A percentile compares a stretch with the other conserved stretches of the same genome.
Conservation (phyloP, 92 coral and sea anemone genomes). For the Desmophyllum pertusum region DNA sequence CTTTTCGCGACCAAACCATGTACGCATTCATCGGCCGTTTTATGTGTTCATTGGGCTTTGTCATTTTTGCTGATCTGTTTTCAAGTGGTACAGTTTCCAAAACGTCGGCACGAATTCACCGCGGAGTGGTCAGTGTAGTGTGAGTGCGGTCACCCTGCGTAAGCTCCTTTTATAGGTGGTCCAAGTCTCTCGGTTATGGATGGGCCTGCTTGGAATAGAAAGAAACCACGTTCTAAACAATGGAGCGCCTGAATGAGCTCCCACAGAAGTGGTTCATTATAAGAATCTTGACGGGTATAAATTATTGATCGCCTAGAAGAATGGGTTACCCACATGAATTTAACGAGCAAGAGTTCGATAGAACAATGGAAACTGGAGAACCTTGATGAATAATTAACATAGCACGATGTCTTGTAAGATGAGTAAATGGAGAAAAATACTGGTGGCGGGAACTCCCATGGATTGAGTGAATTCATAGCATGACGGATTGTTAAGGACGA, state of each 20-base stretch:
- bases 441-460: conserved; percentile 77
- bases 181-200: conserved; percentile 52
- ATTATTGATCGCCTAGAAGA: conserved; percentile 78
- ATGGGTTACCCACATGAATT: conserved; percentile 87
- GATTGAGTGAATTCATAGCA: conserved; percentile 70
- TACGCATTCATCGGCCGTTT: conserved; percentile 99
- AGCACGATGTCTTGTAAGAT: conserved; percentile 68
- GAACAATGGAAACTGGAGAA: conserved; percentile 81
- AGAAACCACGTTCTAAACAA: conserved; percentile 82
- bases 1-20: conserved; percentile 99
- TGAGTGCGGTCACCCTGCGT: conserved; percentile 25
- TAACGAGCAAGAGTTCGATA: conserved; percentile 87
- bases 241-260: conserved; percentile 78
- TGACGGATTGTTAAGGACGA: conserved; percentile 58
- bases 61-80: conserved; percentile 57
- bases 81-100: conserved; percentile 39
- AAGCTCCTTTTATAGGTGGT: conserved; percentile 40
- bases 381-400: conserved; percentile 78
- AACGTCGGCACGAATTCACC: conserved; percentile 19
- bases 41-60: conserved; percentile 92
- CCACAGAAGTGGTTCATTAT: conserved; percentile 76
- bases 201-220: conserved; percentile 55
- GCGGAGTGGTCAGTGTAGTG: conserved; percentile 2
- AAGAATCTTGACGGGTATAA: conserved; percentile 69
- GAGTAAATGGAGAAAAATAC: conserved; percentile 60